Conservation (phyloP, 1,140 invertebrate genomes). For the Drosophila sulfurigaster region DNA sequence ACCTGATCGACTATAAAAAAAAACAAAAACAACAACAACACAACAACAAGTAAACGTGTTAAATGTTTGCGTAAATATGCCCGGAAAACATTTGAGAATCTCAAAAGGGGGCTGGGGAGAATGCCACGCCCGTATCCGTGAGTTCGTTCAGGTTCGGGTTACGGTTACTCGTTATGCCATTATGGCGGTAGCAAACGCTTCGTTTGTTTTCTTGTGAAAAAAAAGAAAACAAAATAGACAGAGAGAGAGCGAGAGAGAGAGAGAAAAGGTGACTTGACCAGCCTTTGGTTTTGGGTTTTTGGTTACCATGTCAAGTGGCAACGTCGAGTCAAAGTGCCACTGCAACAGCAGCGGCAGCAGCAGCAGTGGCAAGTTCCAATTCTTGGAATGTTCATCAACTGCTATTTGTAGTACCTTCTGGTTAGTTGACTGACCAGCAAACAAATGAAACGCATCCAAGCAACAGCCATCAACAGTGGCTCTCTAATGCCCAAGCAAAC, state of each 20-base stretch:
- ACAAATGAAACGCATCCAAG: conserved; percentile 44
- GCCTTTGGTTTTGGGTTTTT: conserved; percentile 69
- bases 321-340: conserved; percentile 1
- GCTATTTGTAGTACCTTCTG: conserved; percentile 39
- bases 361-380: conserved; percentile 48
- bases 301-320: conserved; percentile 73
- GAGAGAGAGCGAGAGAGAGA: background rate
- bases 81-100: conserved; percentile 35
- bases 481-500: conserved; percentile 56
- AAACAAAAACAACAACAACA: background rate
- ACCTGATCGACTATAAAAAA: conserved; percentile 39
- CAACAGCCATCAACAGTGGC: conserved; percentile 15
- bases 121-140: conserved; percentile 34
- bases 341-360: conserved; percentile 1
- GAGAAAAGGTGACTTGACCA: conserved; percentile 32
- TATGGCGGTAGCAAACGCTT: conserved; percentile 64
- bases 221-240: background rate
- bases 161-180: conserved; percentile 50
- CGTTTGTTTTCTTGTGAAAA: conserved; percentile 72
- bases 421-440: conserved; percentile 41
- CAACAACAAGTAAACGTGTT: conserved; percentile 65
- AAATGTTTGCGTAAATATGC: conserved; percentile 80
- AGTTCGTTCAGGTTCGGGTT: conserved; percentile 48
- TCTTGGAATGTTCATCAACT: conserved; percentile 58
- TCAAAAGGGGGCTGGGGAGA: background rate